phyloP scores from a whole-genome alignment of 2,888 invertebrate genomes.

The Ichneumon xanthorius region DNA sequence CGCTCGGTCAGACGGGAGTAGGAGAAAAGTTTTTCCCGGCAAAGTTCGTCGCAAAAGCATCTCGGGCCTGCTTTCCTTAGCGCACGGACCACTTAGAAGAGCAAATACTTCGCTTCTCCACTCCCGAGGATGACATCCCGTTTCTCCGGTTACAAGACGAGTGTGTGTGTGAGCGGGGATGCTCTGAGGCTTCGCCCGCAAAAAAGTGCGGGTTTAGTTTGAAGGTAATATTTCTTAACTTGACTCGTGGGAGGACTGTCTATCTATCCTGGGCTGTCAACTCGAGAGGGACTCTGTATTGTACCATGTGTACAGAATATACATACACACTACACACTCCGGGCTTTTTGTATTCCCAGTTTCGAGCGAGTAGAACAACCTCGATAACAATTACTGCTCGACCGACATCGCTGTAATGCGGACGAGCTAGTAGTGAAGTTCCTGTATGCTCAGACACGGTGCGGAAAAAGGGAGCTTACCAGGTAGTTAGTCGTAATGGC shows the following conservation, averaged over 20 bases:
- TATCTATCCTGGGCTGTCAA: not conserved
- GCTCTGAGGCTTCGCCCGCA: constrained; percentile 7
- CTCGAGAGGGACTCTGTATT: not conserved
- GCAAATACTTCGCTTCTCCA: constrained; percentile 27
- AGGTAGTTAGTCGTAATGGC: not conserved
- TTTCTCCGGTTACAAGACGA: constrained; percentile 17
- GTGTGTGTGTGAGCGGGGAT: not conserved
- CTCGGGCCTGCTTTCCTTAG: constrained; percentile 25
- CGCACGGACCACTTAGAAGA: constrained; percentile 41
- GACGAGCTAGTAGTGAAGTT: not conserved
- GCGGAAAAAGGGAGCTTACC: not conserved
- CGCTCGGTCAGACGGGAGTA: constrained; percentile 25
- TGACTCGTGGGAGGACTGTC: not conserved
- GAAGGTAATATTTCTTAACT: constrained; percentile 16
- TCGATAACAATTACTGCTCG: too few relatives aligned
- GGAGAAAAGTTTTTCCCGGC: constrained; percentile 5
- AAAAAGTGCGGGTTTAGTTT: not conserved
- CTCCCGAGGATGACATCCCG: constrained; percentile 14
- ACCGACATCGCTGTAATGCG: not conserved
- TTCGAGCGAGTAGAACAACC: not conserved
- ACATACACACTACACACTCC: too few relatives aligned
- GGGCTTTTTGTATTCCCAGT: not conserved
- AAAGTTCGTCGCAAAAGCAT: constrained; percentile 31
- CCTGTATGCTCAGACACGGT: not conserved
- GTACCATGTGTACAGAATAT: too few relatives aligned